A percentile compares a stretch with the other conserved stretches of the same genome.
Evolutionary conservation across 2,113 vertebrate species (phyloP).

Genomic region (Phycodurus eques): DNA sequence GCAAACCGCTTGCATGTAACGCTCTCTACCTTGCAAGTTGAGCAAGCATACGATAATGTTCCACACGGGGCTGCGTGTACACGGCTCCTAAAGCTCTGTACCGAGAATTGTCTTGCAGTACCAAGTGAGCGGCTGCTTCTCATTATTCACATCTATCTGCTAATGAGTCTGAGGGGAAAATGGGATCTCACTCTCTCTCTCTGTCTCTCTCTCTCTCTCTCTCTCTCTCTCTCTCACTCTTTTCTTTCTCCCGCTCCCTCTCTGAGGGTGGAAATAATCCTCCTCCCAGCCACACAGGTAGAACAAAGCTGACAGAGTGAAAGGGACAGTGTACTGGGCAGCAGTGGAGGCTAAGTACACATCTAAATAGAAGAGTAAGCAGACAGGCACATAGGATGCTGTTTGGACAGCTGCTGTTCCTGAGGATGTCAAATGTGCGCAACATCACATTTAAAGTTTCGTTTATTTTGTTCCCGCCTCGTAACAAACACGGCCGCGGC

Average conservation of each 20-base stretch:
- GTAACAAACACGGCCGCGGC: constrained; percentile 45
- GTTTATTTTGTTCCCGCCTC: constrained; percentile 48
- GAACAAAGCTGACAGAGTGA: constrained; percentile 70
- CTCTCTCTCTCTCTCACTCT: not conserved
- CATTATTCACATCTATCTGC: constrained; percentile 33
- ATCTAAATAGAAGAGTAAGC: constrained; percentile 70
- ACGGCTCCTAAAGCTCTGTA: constrained; percentile 31
- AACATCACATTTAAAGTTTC: constrained; percentile 52
- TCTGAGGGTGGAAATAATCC: constrained; percentile 61
- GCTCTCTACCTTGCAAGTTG: not conserved
- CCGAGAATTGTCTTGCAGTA: constrained; percentile 30
- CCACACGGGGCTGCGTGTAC: not conserved
- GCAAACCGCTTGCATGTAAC: not conserved
- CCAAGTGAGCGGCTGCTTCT: constrained; percentile 17
- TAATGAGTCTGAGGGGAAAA: constrained; percentile 59
- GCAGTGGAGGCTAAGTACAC: constrained; percentile 73
- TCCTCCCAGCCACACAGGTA: constrained; percentile 65
- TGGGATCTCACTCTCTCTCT: constrained; percentile 11
- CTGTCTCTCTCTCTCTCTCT: constrained; percentile 4
- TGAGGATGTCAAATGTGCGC: constrained; percentile 63
- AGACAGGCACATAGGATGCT: constrained; percentile 69
- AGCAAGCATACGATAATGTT: not conserved
- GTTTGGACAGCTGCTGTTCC: constrained; percentile 77
- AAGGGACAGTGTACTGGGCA: constrained; percentile 66
- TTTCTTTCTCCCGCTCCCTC: constrained; percentile 3